Evolutionary conservation across 2,113 vertebrate genomes (phyloP).

Genomic region (Anser brachyrhynchus): DNA sequence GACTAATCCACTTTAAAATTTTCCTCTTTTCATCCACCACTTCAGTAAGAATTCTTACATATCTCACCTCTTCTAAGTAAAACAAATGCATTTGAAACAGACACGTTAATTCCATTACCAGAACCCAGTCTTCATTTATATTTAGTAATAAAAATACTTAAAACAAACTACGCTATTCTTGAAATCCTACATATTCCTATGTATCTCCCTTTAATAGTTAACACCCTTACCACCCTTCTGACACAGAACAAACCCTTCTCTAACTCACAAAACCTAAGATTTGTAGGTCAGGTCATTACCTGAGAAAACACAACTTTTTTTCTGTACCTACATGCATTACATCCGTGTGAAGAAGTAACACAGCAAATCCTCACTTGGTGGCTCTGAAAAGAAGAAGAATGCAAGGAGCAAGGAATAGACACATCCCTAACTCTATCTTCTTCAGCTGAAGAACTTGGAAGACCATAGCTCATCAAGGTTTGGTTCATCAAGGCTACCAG

Average conservation of each 20-base stretch:
- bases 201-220: neutral
- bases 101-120: neutral
- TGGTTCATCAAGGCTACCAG: neutral
- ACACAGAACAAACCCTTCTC: neutral
- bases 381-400: rapidly evolving
- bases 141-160: slow-evolving; percentile 3
- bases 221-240: neutral
- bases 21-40: slow-evolving; percentile 23
- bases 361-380: rapidly evolving
- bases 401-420: rapidly evolving
- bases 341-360: neutral
- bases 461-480: neutral
- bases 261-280: neutral
- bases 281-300: neutral
- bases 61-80: neutral
- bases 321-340: neutral
- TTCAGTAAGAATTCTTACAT: neutral
- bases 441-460: rapidly evolving
- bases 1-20: slow-evolving; percentile 36
- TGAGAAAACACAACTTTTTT: rapidly evolving
- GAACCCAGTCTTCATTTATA: neutral
- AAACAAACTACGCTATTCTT: neutral
- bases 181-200: neutral
- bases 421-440: neutral
- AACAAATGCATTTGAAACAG: slow-evolving; percentile 28